Percentiles rank a stretch among this genome's conserved stretches.
Conservation (phyloP, 1,140 invertebrate genomes). For the Monochamus saltuarius region DNA sequence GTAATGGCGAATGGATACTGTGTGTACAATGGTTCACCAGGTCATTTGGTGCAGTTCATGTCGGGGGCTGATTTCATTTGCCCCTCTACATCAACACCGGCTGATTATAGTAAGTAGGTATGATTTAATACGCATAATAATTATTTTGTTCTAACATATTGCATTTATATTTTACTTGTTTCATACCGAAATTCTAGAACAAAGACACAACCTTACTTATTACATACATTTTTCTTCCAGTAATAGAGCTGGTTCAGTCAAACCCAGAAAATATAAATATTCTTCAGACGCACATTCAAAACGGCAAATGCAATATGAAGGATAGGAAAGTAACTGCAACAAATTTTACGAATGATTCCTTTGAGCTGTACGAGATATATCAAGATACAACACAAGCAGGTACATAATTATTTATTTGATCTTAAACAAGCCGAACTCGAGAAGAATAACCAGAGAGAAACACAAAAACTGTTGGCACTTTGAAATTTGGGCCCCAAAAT, state of each 20-base stretch:
- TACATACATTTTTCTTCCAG: slow-evolving; percentile 43
- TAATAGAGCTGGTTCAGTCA: slow-evolving; percentile 54
- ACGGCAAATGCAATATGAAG: slow-evolving; percentile 41
- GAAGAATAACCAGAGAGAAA: too few species aligned
- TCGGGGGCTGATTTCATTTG: slow-evolving; percentile 65
- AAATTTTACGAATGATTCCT: background rate
- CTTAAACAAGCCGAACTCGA: too few species aligned
- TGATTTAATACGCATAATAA: too few species aligned
- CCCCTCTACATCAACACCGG: slow-evolving; percentile 79
- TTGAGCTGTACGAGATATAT: slow-evolving; percentile 29
- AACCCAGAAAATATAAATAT: slow-evolving; percentile 45
- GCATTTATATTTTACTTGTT: too few species aligned
- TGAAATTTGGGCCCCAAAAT: too few species aligned
- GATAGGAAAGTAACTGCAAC: slow-evolving; percentile 8
- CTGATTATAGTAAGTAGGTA: slow-evolving; percentile 69
- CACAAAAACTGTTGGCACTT: too few species aligned
- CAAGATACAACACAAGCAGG: slow-evolving; percentile 34
- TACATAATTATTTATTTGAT: slow-evolving; percentile 13
- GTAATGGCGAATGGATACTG: slow-evolving; percentile 66
- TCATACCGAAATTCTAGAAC: too few species aligned
- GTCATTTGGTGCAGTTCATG: slow-evolving; percentile 71
- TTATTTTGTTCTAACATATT: too few species aligned
- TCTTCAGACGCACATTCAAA: slow-evolving; percentile 30
- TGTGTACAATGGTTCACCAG: slow-evolving; percentile 74
- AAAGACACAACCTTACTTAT: too few species aligned